These are phyloP conservation scores for Zaprionus taronus DNA, from an alignment of 1,140 invertebrate species.

Conservation along the genomic window DNA sequence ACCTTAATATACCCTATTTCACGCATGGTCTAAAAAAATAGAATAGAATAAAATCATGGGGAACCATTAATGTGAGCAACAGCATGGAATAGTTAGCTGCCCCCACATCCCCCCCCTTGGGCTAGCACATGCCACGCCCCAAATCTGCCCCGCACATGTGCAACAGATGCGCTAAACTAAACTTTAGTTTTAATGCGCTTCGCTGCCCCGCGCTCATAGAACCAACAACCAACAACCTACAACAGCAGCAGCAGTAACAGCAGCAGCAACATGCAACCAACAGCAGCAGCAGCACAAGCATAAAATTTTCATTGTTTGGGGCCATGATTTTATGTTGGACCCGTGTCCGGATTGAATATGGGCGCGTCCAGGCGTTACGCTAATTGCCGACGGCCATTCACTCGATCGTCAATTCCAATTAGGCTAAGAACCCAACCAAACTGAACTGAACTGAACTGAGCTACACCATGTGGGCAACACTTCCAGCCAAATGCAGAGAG, in stretches of 20 bases:
- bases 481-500: constrained; percentile 3
- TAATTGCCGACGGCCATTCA: constrained; percentile 43
- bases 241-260: constrained; percentile 25
- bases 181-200: constrained; percentile 67
- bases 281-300: constrained; percentile 22
- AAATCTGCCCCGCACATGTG: constrained; percentile 54
- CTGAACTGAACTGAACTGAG: not conserved
- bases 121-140: constrained; percentile 38
- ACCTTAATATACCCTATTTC: not conserved
- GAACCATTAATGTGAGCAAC: constrained; percentile 50
- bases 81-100: constrained; percentile 45
- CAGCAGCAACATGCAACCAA: constrained; percentile 11
- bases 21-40: constrained; percentile 7
- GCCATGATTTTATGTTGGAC: constrained; percentile 45
- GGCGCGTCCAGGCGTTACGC: constrained; percentile 52
- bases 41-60: constrained; percentile 6
- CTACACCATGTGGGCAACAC: constrained; percentile 33
- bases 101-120: constrained; percentile 6
- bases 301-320: constrained; percentile 63
- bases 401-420: constrained; percentile 49
- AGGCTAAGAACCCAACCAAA: constrained; percentile 40
- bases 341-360: constrained; percentile 31
- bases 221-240: constrained; percentile 34
- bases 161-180: constrained; percentile 61
- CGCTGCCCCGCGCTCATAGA: constrained; percentile 52